phyloP scores from a whole-genome alignment of 2,797 vertebrate species.

The Lacerta agilis region DNA sequence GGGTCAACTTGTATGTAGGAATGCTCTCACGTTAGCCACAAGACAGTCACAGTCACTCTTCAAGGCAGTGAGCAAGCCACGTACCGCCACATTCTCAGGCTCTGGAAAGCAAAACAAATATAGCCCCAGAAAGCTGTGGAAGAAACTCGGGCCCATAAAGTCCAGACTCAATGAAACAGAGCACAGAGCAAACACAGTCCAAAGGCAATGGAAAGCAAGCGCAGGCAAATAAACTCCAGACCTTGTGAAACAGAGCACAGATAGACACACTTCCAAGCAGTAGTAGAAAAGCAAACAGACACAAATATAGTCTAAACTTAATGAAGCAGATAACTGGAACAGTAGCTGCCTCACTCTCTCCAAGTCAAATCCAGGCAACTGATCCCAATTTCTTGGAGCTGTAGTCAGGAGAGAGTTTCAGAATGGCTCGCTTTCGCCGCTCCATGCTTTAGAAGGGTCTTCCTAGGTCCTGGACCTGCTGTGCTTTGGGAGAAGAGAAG shows the following conservation, averaged over 20 bases:
- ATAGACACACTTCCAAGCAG: constrained; percentile 74
- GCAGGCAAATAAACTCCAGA: constrained; percentile 70
- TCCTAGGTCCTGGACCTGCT: neutral
- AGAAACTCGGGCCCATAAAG: constrained; percentile 56
- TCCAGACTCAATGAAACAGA: constrained; percentile 65
- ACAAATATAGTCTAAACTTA: constrained; percentile 73
- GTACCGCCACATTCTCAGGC: constrained; percentile 50
- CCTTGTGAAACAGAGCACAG: constrained; percentile 69
- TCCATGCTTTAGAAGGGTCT: neutral
- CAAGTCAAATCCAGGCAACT: constrained; percentile 58
- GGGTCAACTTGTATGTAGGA: constrained; percentile 16
- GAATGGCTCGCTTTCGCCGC: neutral
- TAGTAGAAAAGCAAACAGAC: constrained; percentile 74
- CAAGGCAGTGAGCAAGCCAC: constrained; percentile 31
- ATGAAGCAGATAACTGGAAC: constrained; percentile 73
- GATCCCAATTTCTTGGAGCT: constrained; percentile 51
- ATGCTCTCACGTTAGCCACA: neutral
- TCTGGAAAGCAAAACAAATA: constrained; percentile 74
- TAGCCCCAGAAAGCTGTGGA: constrained; percentile 57
- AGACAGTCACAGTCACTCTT: constrained; percentile 28
- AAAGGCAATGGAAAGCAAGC: constrained; percentile 72
- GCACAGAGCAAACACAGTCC: constrained; percentile 67
- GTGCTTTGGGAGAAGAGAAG: neutral
- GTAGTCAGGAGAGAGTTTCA: constrained; percentile 29
- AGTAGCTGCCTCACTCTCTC: constrained; percentile 60